A percentile compares a stretch with the other conserved stretches of the same genome.
phyloP scores from a whole-genome alignment of 1,140 invertebrate species.

The Drosophila lini region DNA sequence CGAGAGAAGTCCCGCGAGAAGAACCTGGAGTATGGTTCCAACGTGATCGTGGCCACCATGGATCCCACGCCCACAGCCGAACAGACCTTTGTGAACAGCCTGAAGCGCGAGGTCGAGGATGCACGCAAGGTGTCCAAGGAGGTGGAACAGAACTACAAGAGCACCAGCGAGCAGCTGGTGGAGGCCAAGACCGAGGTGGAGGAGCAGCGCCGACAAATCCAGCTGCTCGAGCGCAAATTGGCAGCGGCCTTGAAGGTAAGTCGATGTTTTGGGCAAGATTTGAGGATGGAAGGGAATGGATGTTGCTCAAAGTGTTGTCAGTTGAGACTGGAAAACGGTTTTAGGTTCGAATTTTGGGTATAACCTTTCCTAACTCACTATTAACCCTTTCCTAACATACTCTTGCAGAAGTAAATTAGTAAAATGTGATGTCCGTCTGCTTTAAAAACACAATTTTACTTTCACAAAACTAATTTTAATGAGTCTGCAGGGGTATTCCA shows the following conservation, averaged over 20 bases:
- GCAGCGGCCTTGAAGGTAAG: slow-evolving; percentile 87
- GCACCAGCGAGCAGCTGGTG: slow-evolving; percentile 90
- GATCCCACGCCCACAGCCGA: slow-evolving; percentile 83
- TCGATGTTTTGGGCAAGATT: neutral
- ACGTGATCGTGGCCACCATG: slow-evolving; percentile 81
- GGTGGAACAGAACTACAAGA: slow-evolving; percentile 91
- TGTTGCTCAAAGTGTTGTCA: slow-evolving; percentile 60
- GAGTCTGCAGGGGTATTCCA: slow-evolving; percentile 17
- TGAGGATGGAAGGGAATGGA: neutral
- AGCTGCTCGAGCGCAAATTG: slow-evolving; percentile 89
- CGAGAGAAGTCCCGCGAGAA: slow-evolving; percentile 87
- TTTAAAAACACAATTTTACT: neutral
- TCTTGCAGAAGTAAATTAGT: slow-evolving; percentile 20
- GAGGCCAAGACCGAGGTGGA: slow-evolving; percentile 91
- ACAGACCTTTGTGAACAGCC: slow-evolving; percentile 87
- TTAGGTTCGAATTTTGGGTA: slow-evolving; percentile 10
- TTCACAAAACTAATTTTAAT: neutral
- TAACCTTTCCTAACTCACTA: slow-evolving; percentile 15
- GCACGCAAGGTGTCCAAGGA: slow-evolving; percentile 91
- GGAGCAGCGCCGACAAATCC: slow-evolving; percentile 90
- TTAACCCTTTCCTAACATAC: slow-evolving; percentile 14
- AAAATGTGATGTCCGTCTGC: neutral
- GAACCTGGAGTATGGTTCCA: slow-evolving; percentile 86
- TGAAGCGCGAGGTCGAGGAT: slow-evolving; percentile 91
- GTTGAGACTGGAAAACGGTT: slow-evolving; percentile 39